These are phyloP conservation scores for Spialia ferax DNA, from an alignment of 2,888 invertebrate genomes.

Conservation along the genomic window DNA sequence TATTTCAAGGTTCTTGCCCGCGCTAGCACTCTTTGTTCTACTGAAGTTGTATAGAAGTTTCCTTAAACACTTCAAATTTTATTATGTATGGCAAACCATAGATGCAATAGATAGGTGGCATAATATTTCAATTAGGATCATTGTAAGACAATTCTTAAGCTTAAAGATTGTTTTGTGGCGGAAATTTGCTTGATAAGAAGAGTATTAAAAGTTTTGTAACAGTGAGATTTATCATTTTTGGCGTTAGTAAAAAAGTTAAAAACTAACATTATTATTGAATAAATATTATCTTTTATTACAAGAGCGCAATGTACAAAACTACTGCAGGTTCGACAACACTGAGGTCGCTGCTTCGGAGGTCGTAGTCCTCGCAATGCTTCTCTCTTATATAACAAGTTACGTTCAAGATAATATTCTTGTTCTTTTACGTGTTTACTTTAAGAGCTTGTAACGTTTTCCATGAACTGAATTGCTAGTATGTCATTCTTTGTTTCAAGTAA, in stretches of 20 bases:
- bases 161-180: too few relatives aligned
- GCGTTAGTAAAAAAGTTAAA: neutral
- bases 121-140: neutral
- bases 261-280: constrained; percentile 6
- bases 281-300: constrained; percentile 43
- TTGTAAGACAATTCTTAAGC: neutral
- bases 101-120: neutral
- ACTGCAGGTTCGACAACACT: constrained; percentile 62
- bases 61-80: constrained; percentile 22
- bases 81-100: constrained; percentile 31
- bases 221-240: neutral
- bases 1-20: constrained; percentile 65
- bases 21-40: constrained; percentile 57
- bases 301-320: constrained; percentile 56
- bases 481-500: neutral
- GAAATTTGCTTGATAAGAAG: too few relatives aligned
- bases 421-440: constrained; percentile 25
- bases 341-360: constrained; percentile 67
- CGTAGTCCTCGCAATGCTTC: constrained; percentile 60
- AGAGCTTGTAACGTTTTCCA: neutral
- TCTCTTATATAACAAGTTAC: constrained; percentile 62
- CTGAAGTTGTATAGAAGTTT: neutral
- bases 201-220: neutral
- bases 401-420: constrained; percentile 41
- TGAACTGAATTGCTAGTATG: constrained; percentile 4